These are phyloP conservation scores for Zaprionus ghesquierei DNA, from an alignment of 1,140 invertebrate species.

Conservation along the genomic window DNA sequence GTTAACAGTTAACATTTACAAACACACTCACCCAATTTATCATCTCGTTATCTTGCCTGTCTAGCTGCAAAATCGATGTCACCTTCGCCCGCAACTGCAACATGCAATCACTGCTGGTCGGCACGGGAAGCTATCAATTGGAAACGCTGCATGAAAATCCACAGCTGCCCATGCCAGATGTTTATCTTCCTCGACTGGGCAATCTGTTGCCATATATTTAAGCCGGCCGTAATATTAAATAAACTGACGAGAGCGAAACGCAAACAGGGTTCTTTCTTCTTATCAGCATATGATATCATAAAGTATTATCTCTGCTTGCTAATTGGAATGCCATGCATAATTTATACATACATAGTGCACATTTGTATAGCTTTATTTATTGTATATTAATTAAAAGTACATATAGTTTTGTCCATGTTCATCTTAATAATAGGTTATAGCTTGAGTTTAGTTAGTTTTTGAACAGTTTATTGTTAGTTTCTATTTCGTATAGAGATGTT, in stretches of 20 bases:
- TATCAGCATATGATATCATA: conserved; percentile 2
- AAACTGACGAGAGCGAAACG: neutral
- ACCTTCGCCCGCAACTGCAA: conserved; percentile 92
- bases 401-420: conserved; percentile 24
- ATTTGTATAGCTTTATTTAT: conserved; percentile 7
- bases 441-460: neutral
- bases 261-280: neutral
- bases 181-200: conserved; percentile 87
- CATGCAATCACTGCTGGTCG: conserved; percentile 91
- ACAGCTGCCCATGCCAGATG: conserved; percentile 86
- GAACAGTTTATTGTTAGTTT: neutral
- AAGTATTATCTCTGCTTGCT: neutral
- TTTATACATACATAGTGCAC: neutral
- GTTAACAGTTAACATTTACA: neutral
- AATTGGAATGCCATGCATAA: conserved; percentile 5
- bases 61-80: conserved; percentile 94
- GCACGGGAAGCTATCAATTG: conserved; percentile 90
- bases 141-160: conserved; percentile 37
- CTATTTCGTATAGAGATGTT: neutral
- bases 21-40: neutral
- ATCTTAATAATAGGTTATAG: conserved; percentile 17
- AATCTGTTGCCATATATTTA: conserved; percentile 84
- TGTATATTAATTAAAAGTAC: conserved; percentile 27
- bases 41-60: neutral
- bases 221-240: conserved; percentile 5